Conservation (phyloP, 2,888 invertebrate species). For the Neoaliturus tenellus region DNA sequence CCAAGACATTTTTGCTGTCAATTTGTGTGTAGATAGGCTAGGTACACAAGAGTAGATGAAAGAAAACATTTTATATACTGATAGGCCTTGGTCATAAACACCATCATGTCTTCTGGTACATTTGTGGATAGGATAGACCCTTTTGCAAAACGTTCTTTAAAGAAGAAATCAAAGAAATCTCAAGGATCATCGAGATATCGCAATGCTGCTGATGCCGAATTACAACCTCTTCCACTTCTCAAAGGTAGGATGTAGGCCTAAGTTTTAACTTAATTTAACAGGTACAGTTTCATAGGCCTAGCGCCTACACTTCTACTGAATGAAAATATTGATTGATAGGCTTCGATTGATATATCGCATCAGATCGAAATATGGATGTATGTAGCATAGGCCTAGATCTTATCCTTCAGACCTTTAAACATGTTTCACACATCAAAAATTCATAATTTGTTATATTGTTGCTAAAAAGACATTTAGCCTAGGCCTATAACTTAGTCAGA, state of each 20-base stretch:
- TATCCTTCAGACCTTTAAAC: too few relatives aligned
- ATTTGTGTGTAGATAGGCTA: background rate
- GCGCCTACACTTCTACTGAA: too few relatives aligned
- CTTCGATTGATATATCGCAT: too few relatives aligned
- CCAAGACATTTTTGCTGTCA: background rate
- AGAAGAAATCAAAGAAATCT: slow-evolving; percentile 99
- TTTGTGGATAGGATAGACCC: slow-evolving; percentile 99
- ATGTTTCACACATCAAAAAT: too few relatives aligned
- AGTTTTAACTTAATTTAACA: too few relatives aligned
- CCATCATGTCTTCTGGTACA: slow-evolving; percentile 78
- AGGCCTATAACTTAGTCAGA: too few relatives aligned
- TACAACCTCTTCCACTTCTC: slow-evolving; percentile 96
- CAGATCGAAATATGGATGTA: too few relatives aligned
- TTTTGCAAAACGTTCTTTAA: slow-evolving; percentile 97
- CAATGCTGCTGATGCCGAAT: slow-evolving; percentile 98
- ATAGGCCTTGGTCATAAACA: slow-evolving; percentile 6
- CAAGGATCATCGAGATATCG: slow-evolving; percentile 99
- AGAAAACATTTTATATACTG: slow-evolving; percentile 12
- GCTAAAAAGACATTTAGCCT: too few relatives aligned
- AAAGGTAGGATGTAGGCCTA: slow-evolving; percentile 85
- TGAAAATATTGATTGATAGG: too few relatives aligned
- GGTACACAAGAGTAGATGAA: slow-evolving; percentile 5
- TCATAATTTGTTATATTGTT: too few relatives aligned
- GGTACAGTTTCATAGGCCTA: too few relatives aligned
- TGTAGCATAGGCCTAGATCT: too few relatives aligned